Conservation (phyloP, 2,888 invertebrate species). For the Machimus rusticus region DNA sequence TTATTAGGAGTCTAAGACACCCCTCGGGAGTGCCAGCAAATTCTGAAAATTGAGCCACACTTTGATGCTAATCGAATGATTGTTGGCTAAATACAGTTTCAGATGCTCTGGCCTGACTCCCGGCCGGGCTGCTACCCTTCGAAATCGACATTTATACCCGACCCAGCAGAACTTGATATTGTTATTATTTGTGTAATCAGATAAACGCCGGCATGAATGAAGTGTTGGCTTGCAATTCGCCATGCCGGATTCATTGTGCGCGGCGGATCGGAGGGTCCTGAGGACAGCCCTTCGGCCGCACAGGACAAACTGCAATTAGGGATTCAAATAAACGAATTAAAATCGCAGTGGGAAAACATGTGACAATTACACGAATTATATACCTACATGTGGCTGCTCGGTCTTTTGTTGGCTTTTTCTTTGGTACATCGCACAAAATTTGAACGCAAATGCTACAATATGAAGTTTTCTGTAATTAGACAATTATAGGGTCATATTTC, state of each 20-base stretch:
- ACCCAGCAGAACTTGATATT: constrained; percentile 20
- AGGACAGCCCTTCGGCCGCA: background rate
- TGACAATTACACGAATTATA: background rate
- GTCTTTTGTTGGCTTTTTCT: background rate
- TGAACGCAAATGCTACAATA: background rate
- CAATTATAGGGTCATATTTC: background rate
- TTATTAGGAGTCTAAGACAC: background rate
- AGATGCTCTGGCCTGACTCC: constrained; percentile 6
- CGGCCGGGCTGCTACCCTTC: background rate
- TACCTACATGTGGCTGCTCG: background rate
- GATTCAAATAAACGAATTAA: background rate
- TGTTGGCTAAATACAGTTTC: constrained; percentile 42
- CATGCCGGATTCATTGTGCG: constrained; percentile 1
- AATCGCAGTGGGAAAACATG: constrained; percentile 9
- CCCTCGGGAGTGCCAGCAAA: background rate
- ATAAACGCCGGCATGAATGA: background rate
- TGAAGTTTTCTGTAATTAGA: background rate
- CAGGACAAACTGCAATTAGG: background rate
- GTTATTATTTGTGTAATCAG: constrained; percentile 39
- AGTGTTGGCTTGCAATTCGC: constrained; percentile 19
- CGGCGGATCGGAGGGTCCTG: background rate
- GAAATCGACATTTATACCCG: background rate
- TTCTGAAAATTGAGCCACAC: constrained; percentile 35
- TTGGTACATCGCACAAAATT: background rate
- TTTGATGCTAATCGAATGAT: constrained; percentile 38